phyloP scores from a whole-genome alignment of 2,888 invertebrate genomes.

The Agrochola lychnidis region DNA sequence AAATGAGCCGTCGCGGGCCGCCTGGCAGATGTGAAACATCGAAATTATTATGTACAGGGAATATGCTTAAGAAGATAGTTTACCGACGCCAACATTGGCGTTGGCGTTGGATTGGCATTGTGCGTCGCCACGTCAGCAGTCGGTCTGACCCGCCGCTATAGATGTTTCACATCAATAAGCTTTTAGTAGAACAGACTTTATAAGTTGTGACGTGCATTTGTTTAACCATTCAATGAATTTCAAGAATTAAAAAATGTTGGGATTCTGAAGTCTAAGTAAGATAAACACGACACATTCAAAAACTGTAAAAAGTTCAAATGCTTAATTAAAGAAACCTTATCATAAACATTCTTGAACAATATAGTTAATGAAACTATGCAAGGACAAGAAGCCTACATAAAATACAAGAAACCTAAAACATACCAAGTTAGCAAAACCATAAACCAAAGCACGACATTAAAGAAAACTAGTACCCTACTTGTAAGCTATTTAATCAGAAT shows the following conservation, averaged over 20 bases:
- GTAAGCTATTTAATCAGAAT: conserved; percentile 22
- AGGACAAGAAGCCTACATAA: background rate
- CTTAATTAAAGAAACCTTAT: background rate
- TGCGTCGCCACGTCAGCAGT: too few species aligned
- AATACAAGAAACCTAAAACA: conserved; percentile 17
- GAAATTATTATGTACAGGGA: too few species aligned
- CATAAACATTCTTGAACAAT: background rate
- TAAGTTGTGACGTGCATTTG: background rate
- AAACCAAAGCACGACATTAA: conserved; percentile 4
- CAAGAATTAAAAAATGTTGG: background rate
- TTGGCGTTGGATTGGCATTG: too few species aligned
- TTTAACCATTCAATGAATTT: background rate
- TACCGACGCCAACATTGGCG: too few species aligned
- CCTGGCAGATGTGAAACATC: too few species aligned
- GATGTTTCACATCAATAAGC: too few species aligned
- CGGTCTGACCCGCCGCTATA: too few species aligned
- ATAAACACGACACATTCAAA: background rate
- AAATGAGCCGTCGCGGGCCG: too few species aligned
- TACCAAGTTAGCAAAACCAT: conserved; percentile 38
- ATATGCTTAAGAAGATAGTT: too few species aligned
- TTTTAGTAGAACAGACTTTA: background rate
- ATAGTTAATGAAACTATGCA: conserved; percentile 3
- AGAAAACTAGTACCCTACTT: conserved; percentile 36
- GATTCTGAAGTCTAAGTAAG: background rate
- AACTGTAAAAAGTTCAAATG: background rate